phyloP scores from a whole-genome alignment of 1,140 invertebrate species.

The Ostrea denselamellosa region DNA sequence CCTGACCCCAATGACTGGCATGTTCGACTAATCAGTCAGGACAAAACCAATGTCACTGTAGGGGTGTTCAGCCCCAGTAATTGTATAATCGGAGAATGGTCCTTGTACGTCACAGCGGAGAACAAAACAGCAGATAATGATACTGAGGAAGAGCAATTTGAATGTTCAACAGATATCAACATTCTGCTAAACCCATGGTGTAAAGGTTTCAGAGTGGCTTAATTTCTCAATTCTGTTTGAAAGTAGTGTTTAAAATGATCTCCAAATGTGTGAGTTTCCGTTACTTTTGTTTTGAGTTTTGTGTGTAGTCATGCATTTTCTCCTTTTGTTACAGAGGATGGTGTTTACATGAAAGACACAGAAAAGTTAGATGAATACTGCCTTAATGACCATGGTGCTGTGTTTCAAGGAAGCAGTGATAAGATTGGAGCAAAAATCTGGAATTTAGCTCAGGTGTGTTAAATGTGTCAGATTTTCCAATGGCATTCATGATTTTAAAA shows the following conservation, averaged over 20 bases:
- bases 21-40: conserved; percentile 38
- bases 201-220: conserved; percentile 28
- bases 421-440: conserved; percentile 88
- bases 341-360: background rate
- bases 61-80: conserved; percentile 80
- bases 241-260: no score
- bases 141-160: background rate
- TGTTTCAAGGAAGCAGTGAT: conserved; percentile 92
- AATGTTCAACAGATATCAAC: conserved; percentile 41
- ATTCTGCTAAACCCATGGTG: conserved; percentile 60
- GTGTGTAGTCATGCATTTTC: background rate
- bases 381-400: conserved; percentile 90
- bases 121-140: background rate
- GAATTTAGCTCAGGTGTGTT: conserved; percentile 88
- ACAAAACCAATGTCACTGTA: conserved; percentile 44
- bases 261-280: no score
- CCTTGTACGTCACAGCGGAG: conserved; percentile 77
- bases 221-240: no score
- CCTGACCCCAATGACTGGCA: conserved; percentile 45
- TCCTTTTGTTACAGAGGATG: conserved; percentile 30
- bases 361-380: conserved; percentile 85
- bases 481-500: background rate
- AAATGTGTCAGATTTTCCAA: background rate
- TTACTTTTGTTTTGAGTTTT: no score
- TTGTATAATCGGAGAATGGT: conserved; percentile 91